Percentiles rank a stretch among this genome's conserved stretches.
Evolutionary conservation across 1,140 invertebrate species (phyloP).

Genomic region (Leucophenga varia): DNA sequence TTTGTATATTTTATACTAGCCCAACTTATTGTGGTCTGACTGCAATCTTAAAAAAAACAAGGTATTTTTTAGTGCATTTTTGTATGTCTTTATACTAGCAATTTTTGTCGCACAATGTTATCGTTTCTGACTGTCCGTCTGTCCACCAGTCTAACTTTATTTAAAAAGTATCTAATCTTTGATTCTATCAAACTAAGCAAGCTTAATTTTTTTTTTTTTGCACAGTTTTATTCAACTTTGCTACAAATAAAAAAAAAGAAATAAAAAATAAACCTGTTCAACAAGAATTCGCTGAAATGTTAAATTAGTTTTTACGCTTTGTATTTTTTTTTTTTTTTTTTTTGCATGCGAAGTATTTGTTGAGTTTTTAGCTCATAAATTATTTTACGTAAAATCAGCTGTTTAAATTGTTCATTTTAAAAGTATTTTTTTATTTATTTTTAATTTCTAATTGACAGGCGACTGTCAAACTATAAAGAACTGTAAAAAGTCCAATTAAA

Average conservation of each 20-base stretch:
- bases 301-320: slow-evolving; percentile 16
- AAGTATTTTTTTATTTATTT: slow-evolving; percentile 3
- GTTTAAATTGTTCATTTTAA: slow-evolving; percentile 31
- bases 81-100: no score
- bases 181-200: slow-evolving; percentile 21
- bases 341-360: slow-evolving; percentile 1
- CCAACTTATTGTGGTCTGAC: no score
- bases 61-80: no score
- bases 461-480: slow-evolving; percentile 25
- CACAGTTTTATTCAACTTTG: slow-evolving; percentile 41
- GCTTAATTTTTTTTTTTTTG: slow-evolving; percentile 21
- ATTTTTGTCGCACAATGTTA: no score
- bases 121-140: no score
- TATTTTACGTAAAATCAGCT: slow-evolving; percentile 28
- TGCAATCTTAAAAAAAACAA: no score
- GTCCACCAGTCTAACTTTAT: no score
- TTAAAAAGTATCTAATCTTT: slow-evolving; percentile 3
- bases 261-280: slow-evolving; percentile 35
- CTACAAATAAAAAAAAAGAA: slow-evolving; percentile 8
- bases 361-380: background rate
- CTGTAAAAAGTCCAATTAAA: slow-evolving; percentile 11
- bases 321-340: slow-evolving; percentile 17
- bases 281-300: slow-evolving; percentile 23
- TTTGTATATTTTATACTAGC: no score
- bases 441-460: slow-evolving; percentile 33